Evolutionary conservation across 2,797 vertebrate genomes (phyloP), one percentile per base, ranked within the genome.

Genomic region (Acanthopagrus latus): DNA sequence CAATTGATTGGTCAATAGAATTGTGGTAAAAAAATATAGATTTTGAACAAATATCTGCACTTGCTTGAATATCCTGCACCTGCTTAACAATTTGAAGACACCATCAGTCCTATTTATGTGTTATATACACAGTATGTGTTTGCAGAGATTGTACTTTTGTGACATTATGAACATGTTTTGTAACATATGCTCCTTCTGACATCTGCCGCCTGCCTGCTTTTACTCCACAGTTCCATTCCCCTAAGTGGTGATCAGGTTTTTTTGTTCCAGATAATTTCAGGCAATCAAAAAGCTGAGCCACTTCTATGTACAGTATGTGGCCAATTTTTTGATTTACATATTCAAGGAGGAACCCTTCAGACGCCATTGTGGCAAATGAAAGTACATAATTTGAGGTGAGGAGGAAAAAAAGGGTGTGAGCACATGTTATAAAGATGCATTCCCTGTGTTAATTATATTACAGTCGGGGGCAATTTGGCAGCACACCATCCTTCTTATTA

Each of bases 391-490:
- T 67, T 74, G 57, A 64, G 64, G 41, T 62, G 41, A 66, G 74
- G 58, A 56, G 7, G 27, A 27, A 27, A 27, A 80, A 69, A 80
- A 60, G 56, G 56, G n/a, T 65, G 38, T 59, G 64, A 81, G 72
- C 64, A 51, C 48, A 56, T 50, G 55, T 72, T 84, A 76, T 60
- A 33, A 68, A 71, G 48, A 80, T 62, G 27, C 68, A 54, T 60
- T 41, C 62, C 69, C 41, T 1, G 7, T 84, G 64, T 77, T 85
- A 82, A 90, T 85, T 85, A 62, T 84, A 76, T 83, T 68, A 75
- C 21, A 0, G 52, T 63, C 18, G 17, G 72, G 74, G 64, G 80
- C 64, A 62, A 76, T 88, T 83, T 86, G 44, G 67, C 57, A 64
- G 58, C 65, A 25, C 18, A 33, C 71, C 69, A 66, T 74, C 55